These are phyloP conservation scores for Chymomyza procnemis DNA, from an alignment of 2,888 invertebrate genomes.

Conservation along the genomic window DNA sequence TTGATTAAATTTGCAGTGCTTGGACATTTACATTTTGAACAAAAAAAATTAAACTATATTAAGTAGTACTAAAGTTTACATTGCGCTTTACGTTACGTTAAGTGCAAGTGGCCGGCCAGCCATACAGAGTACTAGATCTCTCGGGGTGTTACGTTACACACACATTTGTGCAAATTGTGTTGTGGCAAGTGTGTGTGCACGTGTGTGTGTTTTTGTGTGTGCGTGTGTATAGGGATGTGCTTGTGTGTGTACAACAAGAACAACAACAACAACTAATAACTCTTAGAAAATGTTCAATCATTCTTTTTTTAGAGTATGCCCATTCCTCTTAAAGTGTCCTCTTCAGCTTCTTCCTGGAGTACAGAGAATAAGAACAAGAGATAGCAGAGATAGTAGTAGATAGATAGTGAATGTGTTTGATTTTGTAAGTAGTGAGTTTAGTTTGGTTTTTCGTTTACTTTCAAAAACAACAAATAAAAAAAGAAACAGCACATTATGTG, in stretches of 20 bases:
- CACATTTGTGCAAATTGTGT: constrained; percentile 6
- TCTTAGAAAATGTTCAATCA: constrained; percentile 47
- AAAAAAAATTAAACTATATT: no score
- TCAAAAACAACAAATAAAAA: not conserved
- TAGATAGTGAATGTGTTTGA: constrained; percentile 13
- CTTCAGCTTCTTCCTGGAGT: constrained; percentile 93
- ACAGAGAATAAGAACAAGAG: constrained; percentile 73
- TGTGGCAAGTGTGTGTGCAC: constrained; percentile 13
- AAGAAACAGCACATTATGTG: constrained; percentile 20
- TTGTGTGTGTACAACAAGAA: no score
- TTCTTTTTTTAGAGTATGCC: constrained; percentile 87
- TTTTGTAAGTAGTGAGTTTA: not conserved
- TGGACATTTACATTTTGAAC: constrained; percentile 9
- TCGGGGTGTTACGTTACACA: no score
- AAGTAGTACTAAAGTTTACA: not conserved
- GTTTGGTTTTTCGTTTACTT: not conserved
- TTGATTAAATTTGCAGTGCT: constrained; percentile 26
- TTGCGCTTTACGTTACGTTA: not conserved
- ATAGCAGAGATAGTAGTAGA: constrained; percentile 62
- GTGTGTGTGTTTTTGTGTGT: constrained; percentile 18
- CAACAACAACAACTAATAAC: constrained; percentile 55
- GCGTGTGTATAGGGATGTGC: constrained; percentile 8
- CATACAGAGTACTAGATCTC: no score
- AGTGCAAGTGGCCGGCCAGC: constrained; percentile 16
- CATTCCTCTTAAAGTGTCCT: constrained; percentile 95